Conservation (phyloP, 2,888 invertebrate species). For the Chrysolina americana region DNA sequence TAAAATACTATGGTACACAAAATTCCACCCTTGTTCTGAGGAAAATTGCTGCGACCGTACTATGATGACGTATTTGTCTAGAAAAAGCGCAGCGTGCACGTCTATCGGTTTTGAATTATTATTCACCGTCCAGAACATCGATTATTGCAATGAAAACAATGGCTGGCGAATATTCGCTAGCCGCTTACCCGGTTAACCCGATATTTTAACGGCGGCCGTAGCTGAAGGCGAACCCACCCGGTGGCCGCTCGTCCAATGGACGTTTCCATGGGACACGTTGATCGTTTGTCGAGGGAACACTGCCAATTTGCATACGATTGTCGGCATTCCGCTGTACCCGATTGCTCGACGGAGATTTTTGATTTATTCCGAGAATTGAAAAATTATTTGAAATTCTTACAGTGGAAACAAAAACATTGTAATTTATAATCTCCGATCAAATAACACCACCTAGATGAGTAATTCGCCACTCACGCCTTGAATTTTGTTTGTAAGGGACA, state of each 20-base stretch:
- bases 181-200: constrained; percentile 52
- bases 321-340: constrained; percentile 43
- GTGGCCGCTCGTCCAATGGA: constrained; percentile 37
- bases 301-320: constrained; percentile 48
- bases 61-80: constrained; percentile 3
- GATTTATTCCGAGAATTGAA: constrained; percentile 32
- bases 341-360: constrained; percentile 40
- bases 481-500: too few species aligned
- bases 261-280: constrained; percentile 43
- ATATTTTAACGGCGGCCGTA: constrained; percentile 38
- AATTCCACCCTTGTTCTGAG: too few species aligned
- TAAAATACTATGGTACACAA: too few species aligned
- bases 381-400: neutral
- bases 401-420: constrained; percentile 1
- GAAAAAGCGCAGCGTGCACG: constrained; percentile 41
- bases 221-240: constrained; percentile 38
- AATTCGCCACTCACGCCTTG: too few species aligned
- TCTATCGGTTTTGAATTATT: constrained; percentile 48
- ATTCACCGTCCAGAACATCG: constrained; percentile 48
- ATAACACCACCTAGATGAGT: too few species aligned
- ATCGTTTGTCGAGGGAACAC: constrained; percentile 14
- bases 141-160: constrained; percentile 52
- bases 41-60: too few species aligned
- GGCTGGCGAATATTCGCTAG: constrained; percentile 46
- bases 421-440: too few species aligned